These are phyloP conservation scores for Sylvilagus bachmani DNA, from an alignment of 2,113 vertebrate genomes.

Conservation along the genomic window DNA sequence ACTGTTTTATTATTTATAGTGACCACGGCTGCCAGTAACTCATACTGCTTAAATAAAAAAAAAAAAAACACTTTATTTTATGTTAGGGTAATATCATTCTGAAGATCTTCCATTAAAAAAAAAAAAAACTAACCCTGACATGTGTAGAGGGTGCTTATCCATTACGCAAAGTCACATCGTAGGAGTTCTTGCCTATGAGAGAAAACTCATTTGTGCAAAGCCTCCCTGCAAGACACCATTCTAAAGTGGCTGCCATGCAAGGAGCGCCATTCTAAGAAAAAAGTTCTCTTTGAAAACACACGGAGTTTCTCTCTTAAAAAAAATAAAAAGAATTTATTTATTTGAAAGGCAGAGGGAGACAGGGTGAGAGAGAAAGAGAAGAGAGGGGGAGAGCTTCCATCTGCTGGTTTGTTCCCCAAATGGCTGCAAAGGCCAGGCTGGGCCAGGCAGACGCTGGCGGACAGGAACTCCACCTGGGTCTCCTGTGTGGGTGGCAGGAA, in stretches of 20 bases:
- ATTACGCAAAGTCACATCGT: constrained; percentile 3
- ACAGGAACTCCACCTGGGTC: no score
- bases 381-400: no score
- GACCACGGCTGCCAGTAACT: constrained; percentile 26
- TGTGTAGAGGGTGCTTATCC: neutral
- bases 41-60: constrained; percentile 13
- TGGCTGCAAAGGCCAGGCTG: no score
- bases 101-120: constrained; percentile 16
- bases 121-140: neutral
- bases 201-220: constrained; percentile 30
- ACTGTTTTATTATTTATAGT: constrained; percentile 40
- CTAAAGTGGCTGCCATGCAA: neutral
- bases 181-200: constrained; percentile 38
- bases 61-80: neutral
- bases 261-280: neutral
- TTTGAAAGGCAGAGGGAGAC: no score
- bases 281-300: neutral
- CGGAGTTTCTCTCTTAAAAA: neutral
- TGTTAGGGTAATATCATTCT: constrained; percentile 21
- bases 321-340: no score
- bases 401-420: no score
- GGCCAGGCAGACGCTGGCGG: no score
- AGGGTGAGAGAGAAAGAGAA: no score
- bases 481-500: no score
- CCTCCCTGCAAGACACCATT: neutral